Base-by-base conservation (phyloP, 2,888 invertebrate genomes). In the Lepidochitona cinerea region DNA sequence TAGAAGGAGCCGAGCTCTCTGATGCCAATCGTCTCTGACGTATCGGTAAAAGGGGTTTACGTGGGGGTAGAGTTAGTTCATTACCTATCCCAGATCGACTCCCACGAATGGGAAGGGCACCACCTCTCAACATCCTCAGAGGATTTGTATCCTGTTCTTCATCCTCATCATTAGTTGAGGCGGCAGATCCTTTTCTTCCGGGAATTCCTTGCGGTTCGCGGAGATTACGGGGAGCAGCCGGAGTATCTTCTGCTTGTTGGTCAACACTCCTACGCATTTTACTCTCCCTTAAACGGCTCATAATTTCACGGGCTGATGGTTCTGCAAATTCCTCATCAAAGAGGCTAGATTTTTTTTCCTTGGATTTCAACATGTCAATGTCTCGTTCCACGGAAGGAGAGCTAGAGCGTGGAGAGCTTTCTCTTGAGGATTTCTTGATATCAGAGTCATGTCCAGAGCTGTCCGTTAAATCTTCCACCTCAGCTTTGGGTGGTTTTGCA, bases 41-140 rank as follows among this genome's bases (percentile, higher is more conserved):
- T 26, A 29, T 59, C 29, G 59, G 59, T 32, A 59, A 59, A 23
- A 29, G 26, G 59, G 59, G 59, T 14, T 29, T 23, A 29, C 59
- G 23, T 32, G 4, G 14, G 29, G 59, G 59, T 29, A 59, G 12
- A 59, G 59, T 59, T 59, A 59, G 75, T 77, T 75, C 81, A 78
- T 74, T 84, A 86, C 86, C 86, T 85, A 83, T 81, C 70, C 84
- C 82, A 35, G 81, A 84, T 49, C 86, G 78, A 49, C 85, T 83
- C 65, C 84, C 84, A 54, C 85, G 81, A 33, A 86, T 84, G 23
- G 86, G 86, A 59, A 87, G 85, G 68, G 86, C 86, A 66, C 88
- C 87, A 68, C 88, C 88, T 67, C 89, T 92, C 71, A 95, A 90
- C 92, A 94, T 93, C 80, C 94, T 91, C 81, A 94, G 90, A 0